Evolutionary conservation across 2,888 invertebrate species (phyloP).

Genomic region (Odontothrips loti): DNA sequence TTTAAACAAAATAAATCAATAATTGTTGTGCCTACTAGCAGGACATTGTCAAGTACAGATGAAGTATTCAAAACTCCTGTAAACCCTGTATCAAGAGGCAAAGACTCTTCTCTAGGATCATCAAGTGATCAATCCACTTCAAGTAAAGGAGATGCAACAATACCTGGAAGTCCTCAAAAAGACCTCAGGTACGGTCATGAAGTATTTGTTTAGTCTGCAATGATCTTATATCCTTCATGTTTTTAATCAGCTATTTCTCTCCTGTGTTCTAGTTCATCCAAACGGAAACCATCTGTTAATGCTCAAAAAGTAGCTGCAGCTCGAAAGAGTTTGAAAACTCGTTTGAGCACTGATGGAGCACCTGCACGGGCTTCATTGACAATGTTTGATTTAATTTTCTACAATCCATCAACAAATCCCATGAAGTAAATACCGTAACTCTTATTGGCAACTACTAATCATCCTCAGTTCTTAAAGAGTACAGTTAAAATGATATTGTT

Average conservation of each 20-base stretch:
- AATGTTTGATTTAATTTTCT: constrained; percentile 90
- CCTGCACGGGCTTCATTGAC: constrained; percentile 52
- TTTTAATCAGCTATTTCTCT: background rate
- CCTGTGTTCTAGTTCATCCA: background rate
- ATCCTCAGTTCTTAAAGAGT: constrained; percentile 5
- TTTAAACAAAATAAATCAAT: background rate
- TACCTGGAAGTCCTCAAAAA: background rate
- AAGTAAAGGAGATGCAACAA: background rate
- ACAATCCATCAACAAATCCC: constrained; percentile 76
- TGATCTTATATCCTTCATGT: background rate
- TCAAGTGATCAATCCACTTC: background rate
- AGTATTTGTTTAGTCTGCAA: background rate
- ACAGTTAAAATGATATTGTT: background rate
- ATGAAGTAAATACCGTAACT: constrained; percentile 48
- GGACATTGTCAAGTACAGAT: background rate
- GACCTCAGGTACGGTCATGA: background rate
- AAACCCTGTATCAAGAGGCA: background rate
- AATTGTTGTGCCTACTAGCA: too few species aligned
- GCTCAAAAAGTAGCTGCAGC: constrained; percentile 1
- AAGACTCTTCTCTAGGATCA: background rate
- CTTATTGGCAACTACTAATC: background rate
- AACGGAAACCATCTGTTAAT: background rate
- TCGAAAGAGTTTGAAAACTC: background rate
- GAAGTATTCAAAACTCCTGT: background rate
- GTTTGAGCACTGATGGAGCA: background rate